Evolutionary conservation across 1,140 invertebrate species (phyloP).

Genomic region (Lysiphlebus fabarum): DNA sequence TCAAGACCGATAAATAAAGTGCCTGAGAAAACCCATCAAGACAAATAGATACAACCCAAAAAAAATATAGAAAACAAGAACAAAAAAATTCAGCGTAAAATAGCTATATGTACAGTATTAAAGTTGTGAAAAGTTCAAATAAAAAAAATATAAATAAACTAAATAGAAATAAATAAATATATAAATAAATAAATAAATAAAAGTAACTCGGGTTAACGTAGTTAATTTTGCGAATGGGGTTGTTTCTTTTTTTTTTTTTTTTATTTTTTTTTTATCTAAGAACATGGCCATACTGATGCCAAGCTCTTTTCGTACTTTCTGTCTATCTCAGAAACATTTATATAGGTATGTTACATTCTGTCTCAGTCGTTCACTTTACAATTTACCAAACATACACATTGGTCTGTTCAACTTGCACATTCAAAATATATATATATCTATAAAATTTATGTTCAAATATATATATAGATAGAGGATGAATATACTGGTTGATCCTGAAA

Average conservation of each 20-base stretch:
- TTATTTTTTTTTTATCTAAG: constrained; percentile 17
- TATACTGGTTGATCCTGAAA: constrained; percentile 46
- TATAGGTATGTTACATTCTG: constrained; percentile 2
- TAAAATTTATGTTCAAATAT: neutral
- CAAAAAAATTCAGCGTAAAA: too few relatives aligned
- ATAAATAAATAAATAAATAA: constrained; percentile 46
- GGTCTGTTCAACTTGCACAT: neutral
- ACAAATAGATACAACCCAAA: too few relatives aligned
- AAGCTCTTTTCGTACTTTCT: constrained; percentile 16
- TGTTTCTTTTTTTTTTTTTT: constrained; percentile 31
- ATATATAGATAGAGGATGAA: neutral
- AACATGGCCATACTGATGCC: constrained; percentile 42
- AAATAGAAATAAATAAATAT: constrained; percentile 34
- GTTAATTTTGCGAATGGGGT: constrained; percentile 54
- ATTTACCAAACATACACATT: constrained; percentile 7
- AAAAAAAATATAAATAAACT: constrained; percentile 43
- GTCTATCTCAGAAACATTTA: constrained; percentile 23
- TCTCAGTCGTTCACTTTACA: constrained; percentile 14
- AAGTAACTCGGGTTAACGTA: constrained; percentile 40
- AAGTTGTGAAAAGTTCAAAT: neutral
- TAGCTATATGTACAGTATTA: too few relatives aligned
- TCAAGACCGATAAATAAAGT: too few relatives aligned
- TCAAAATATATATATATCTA: neutral
- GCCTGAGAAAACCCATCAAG: too few relatives aligned
- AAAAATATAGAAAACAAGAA: too few relatives aligned